Evolutionary conservation across 2,888 invertebrate species (phyloP).

Genomic region (Hypsopygia costalis): DNA sequence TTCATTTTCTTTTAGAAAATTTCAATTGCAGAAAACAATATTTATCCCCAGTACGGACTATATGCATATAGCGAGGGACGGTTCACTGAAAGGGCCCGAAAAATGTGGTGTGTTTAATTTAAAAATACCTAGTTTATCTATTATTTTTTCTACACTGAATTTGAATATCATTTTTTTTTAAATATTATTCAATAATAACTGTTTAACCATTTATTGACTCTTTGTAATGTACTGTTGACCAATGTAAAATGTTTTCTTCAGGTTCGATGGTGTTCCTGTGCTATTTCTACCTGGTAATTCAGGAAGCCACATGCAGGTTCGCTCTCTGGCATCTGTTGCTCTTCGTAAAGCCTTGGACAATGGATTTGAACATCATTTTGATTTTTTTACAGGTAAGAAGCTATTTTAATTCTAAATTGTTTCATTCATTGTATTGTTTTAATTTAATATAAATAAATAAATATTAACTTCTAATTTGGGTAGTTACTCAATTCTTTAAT

Average conservation of each 20-base stretch:
- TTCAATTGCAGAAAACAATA: conserved; percentile 79
- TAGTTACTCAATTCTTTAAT: no score
- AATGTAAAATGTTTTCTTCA: conserved; percentile 6
- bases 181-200: no score
- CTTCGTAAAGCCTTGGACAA: conserved; percentile 89
- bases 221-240: no score
- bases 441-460: no score
- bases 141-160: no score
- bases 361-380: conserved; percentile 88
- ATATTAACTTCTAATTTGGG: no score
- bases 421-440: no score
- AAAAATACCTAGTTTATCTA: no score
- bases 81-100: conserved; percentile 84
- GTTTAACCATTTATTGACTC: no score
- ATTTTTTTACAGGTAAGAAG: conserved; percentile 88
- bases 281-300: conserved; percentile 97
- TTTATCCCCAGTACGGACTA: conserved; percentile 90
- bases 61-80: conserved; percentile 96
- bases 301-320: conserved; percentile 95
- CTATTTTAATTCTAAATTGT: not conserved
- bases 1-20: conserved; percentile 82
- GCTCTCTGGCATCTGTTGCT: conserved; percentile 96
- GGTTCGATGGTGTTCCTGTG: conserved; percentile 94
- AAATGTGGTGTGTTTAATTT: conserved; percentile 82
- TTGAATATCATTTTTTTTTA: no score